Conservation (phyloP, 2,797 vertebrate genomes). For the Prionace glauca region DNA sequence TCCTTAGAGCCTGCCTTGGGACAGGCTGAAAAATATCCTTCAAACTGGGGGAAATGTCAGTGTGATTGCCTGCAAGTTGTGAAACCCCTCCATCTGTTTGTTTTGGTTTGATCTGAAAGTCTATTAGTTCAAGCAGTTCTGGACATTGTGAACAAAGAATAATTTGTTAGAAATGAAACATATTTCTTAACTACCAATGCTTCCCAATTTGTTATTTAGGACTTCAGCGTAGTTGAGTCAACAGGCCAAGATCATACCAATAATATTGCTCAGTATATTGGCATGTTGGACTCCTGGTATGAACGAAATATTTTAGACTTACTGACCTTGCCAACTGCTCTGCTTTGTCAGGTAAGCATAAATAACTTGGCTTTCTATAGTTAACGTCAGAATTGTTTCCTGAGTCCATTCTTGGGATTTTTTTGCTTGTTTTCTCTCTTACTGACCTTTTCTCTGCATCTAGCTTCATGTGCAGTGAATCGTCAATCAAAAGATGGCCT, state of each 20-base stretch:
- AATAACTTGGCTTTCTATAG: too few relatives aligned
- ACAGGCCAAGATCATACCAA: slow-evolving; percentile 73
- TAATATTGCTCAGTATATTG: slow-evolving; percentile 83
- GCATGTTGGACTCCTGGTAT: slow-evolving; percentile 95
- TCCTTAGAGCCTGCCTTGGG: not conserved
- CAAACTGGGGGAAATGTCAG: not conserved
- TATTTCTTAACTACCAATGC: not conserved
- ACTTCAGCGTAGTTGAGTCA: slow-evolving; percentile 40
- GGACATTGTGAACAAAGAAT: not conserved
- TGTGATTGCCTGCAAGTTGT: not conserved
- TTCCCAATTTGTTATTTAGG: slow-evolving; percentile 47
- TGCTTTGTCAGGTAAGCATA: slow-evolving; percentile 78
- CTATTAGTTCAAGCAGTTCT: not conserved
- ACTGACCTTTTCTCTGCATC: not conserved
- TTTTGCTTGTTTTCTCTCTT: not conserved
- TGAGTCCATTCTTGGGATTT: not conserved
- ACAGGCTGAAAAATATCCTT: not conserved
- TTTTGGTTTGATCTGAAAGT: not conserved
- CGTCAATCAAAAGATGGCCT: not conserved
- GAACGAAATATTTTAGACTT: slow-evolving; percentile 84
- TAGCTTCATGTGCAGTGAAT: not conserved
- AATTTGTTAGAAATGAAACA: not conserved
- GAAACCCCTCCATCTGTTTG: not conserved
- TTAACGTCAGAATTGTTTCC: not conserved
- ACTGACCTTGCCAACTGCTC: slow-evolving; percentile 72